Percentiles rank a stretch among this genome's conserved stretches.
These are phyloP conservation scores for Atta colombica DNA, from an alignment of 1,140 invertebrate species.

Conservation along the genomic window DNA sequence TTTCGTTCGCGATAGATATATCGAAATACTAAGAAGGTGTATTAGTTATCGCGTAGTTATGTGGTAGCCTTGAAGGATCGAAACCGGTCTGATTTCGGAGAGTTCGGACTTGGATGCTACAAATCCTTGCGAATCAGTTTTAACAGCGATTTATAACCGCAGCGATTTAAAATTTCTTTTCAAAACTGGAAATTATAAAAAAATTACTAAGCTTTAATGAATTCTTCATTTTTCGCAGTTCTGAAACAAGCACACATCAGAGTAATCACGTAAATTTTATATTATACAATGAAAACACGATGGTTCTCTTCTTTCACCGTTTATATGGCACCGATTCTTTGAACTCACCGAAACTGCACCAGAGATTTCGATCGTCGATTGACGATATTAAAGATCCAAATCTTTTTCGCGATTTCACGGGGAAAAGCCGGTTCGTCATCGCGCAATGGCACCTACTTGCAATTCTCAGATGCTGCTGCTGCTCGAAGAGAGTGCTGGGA, in stretches of 20 bases:
- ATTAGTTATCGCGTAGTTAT: constrained; percentile 2
- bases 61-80: background rate
- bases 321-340: constrained; percentile 1
- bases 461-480: constrained; percentile 53
- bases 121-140: background rate
- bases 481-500: constrained; percentile 59
- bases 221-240: too few species aligned
- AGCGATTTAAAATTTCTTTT: background rate
- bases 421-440: constrained; percentile 28
- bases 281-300: background rate
- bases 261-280: background rate
- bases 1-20: constrained; percentile 15
- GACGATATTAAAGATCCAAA: background rate
- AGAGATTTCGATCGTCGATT: constrained; percentile 21
- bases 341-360: constrained; percentile 29
- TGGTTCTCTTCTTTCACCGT: background rate
- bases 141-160: background rate
- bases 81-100: constrained; percentile 22
- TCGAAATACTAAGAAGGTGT: background rate
- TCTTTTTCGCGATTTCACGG: constrained; percentile 10
- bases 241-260: background rate
- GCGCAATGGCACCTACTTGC: constrained; percentile 54
- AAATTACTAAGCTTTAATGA: background rate
- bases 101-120: constrained; percentile 8
- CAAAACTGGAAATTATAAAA: background rate